These are phyloP conservation scores for Aradus depressus DNA, from an alignment of 2,888 invertebrate genomes.

Conservation along the genomic window DNA sequence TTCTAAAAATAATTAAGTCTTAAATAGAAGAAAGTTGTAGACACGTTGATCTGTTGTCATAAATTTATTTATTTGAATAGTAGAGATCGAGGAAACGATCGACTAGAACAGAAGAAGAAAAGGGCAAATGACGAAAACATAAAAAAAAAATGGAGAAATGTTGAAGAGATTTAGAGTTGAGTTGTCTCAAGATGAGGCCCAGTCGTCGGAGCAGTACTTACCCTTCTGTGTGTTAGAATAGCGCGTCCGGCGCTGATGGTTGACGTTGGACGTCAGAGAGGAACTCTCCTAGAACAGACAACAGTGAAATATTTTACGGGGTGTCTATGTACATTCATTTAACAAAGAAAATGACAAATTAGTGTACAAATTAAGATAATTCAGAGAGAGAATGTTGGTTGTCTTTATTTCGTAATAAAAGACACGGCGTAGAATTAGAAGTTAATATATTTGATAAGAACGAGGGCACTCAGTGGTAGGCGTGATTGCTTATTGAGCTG, in stretches of 20 bases:
- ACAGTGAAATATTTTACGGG: background rate
- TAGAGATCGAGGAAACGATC: slow-evolving; percentile 25
- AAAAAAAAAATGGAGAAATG: background rate
- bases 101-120: slow-evolving; percentile 20
- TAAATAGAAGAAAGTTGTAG: too few relatives aligned
- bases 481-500: too few relatives aligned
- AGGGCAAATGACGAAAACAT: background rate
- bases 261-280: slow-evolving; percentile 18
- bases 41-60: too few relatives aligned
- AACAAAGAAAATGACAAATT: too few relatives aligned
- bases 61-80: slow-evolving; percentile 12
- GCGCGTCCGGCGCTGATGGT: slow-evolving; percentile 18
- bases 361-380: too few relatives aligned
- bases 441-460: too few relatives aligned
- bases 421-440: too few relatives aligned
- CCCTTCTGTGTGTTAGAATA: slow-evolving; percentile 22
- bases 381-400: too few relatives aligned
- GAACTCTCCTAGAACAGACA: slow-evolving; percentile 14
- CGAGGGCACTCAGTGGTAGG: too few relatives aligned
- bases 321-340: too few relatives aligned
- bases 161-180: background rate
- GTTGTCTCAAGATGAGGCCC: background rate
- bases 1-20: too few relatives aligned
- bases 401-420: too few relatives aligned
- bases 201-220: slow-evolving; percentile 4